Base-by-base conservation (phyloP, 1,140 invertebrate genomes). In the Pseudomyrmex pallidus region DNA sequence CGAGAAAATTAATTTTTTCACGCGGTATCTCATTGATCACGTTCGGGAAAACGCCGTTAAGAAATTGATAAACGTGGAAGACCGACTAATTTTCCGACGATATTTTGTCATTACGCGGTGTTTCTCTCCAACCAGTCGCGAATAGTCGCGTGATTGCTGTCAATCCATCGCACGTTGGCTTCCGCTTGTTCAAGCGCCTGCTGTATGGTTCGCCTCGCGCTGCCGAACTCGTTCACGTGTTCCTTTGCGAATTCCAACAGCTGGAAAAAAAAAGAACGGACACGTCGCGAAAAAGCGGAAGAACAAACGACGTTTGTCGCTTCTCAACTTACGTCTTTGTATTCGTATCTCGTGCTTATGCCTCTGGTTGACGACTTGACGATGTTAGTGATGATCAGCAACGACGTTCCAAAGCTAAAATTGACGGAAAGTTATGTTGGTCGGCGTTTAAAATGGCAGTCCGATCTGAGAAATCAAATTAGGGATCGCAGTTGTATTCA, bases 141-240 rank as follows among this genome's bases (percentile, higher is more conserved):
- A 56, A 98, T 97, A 0, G 94, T 94, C 17, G 95, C 93, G 87
- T 97, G 97, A 93, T 98, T 97, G 67, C 93, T 95, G 22, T 96
- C 94, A 95, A 97, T 96, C 98, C 98, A 98, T 68, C 96, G 95
- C 0, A 98, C 96, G 90, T 98, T 98, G 2, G 96, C 96, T 89
- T 96, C 95, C 0, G 96, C 96, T 61, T 97, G 95, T 90, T 98
- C 97, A 2, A 98, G 94, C 0, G 97, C 96, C 93, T 98, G 97
- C 80, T 96, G 95, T 0, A 97, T 95, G 1, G 97, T 96, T 72
- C 97, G 93, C 1, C 94, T 93, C 0, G 95, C 95, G 2, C 95
- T 94, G 7, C 96, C 96, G 4, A 97, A 94, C 52, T 97, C 96
- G 25, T 94, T 94, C 59, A 94, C 93, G 25, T 95, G 95, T 54